Evolutionary conservation across 2,888 invertebrate genomes (phyloP), one percentile per base, ranked within the genome.

Genomic region (Drosophila peninsularis): DNA sequence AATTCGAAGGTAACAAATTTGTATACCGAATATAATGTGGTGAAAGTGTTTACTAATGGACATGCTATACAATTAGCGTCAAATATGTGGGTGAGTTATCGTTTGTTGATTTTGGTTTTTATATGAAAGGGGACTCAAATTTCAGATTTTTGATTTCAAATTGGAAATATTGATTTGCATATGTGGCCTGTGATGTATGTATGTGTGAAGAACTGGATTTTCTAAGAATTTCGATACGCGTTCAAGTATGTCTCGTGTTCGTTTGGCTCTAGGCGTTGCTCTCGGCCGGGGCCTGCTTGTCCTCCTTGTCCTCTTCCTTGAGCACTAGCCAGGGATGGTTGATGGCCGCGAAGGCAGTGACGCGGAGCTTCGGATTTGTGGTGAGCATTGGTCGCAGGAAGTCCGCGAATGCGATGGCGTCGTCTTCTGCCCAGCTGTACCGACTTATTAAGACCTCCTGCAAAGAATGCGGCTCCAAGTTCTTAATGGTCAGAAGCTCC

Each of bases 351-450:
- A 95, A 95, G 66, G 99, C 99, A 60, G 98, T 97, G 78, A 98
- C 97, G 83, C 99, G 95, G 90, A 95, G 94, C 87, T 95, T 95
- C 32, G 98, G 97, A 93, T 99, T 98, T 93, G 98, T 98, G 87
- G 96, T 96, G 88, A 99, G 94, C 99, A 99, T 99, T 57, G 99
- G 99, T 91, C 95, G 95, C 80, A 99, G 94, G 93, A 99, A 99
- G 90, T 97, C 95, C 49, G 98, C 96, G 94, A 99, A 99, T 71
- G 96, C 96, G 80, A 94, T 94, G 50, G 99, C 99, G 90, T 97
- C 96, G 74, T 95, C 94, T 66, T 94, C 94, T 88, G 95, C 94
- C 99, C 99, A 99, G 89, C 97, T 96, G 93, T 99, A 99, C 91
- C 98, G 98, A 90, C 98, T 98, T 42, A 96, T 95, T 71, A 99